phyloP scores from a whole-genome alignment of 1,140 invertebrate species.

The Andricus grossulariae region DNA sequence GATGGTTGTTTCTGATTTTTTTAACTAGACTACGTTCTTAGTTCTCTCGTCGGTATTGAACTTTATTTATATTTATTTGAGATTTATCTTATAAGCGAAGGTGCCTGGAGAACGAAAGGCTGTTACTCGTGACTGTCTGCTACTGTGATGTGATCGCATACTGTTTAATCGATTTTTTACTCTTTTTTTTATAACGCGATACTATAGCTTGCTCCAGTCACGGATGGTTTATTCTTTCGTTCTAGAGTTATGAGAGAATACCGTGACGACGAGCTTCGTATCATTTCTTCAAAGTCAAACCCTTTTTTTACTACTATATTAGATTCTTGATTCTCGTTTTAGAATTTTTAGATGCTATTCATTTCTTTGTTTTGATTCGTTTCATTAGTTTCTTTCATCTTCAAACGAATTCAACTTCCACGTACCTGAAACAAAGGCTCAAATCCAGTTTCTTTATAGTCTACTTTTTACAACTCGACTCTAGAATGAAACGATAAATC shows the following conservation, averaged over 20 bases:
- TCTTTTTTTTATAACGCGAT: conserved; percentile 13
- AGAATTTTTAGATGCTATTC: conserved; percentile 14
- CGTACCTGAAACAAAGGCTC: conserved; percentile 29
- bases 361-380: conserved; percentile 33
- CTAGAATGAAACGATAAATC: conserved; percentile 53
- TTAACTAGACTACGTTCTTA: conserved; percentile 34
- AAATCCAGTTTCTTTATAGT: conserved; percentile 30
- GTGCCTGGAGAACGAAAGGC: conserved; percentile 62
- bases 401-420: conserved; percentile 28
- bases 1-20: conserved; percentile 36
- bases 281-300: conserved; percentile 24
- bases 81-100: conserved; percentile 60
- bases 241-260: conserved; percentile 32
- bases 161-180: conserved; percentile 55
- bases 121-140: conserved; percentile 55
- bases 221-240: conserved; percentile 26
- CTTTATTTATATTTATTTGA: conserved; percentile 66
- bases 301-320: conserved; percentile 28
- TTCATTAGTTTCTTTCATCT: conserved; percentile 32
- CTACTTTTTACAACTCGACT: conserved; percentile 34
- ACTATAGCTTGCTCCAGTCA: conserved; percentile 28
- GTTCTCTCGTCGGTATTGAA: conserved; percentile 4
- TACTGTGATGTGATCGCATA: conserved; percentile 63
- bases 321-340: conserved; percentile 35
- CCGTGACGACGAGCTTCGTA: conserved; percentile 28